Conservation (phyloP, 37 sponge, comb jelly and placozoan genomes). For the Cliona cf. orientalis region DNA sequence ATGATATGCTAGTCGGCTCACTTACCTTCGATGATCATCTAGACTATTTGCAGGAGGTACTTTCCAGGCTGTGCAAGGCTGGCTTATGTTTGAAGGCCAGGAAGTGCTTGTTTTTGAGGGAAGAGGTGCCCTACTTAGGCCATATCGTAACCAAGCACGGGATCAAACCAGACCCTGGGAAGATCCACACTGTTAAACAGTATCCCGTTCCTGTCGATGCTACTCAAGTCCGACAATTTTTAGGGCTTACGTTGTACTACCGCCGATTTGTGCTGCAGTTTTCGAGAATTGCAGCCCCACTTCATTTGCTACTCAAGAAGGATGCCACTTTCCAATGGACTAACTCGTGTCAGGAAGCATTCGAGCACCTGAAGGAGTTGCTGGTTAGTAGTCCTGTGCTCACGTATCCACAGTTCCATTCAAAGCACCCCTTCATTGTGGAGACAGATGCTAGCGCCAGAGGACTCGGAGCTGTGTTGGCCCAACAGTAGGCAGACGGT, state of each 20-base stretch:
- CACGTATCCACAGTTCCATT: too few species aligned
- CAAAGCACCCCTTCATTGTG: too few species aligned
- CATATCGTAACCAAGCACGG: slow-evolving; percentile 31
- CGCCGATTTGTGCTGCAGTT: slow-evolving; percentile 61
- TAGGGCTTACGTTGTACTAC: slow-evolving; percentile 66
- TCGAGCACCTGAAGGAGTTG: too few species aligned
- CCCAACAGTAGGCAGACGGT: too few species aligned
- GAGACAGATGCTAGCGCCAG: too few species aligned
- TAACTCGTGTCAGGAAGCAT: slow-evolving; percentile 19
- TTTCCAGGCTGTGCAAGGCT: slow-evolving; percentile 47
- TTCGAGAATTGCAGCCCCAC: slow-evolving; percentile 59
- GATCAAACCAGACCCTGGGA: slow-evolving; percentile 50
- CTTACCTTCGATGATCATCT: too few species aligned
- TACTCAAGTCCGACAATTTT: slow-evolving; percentile 33
- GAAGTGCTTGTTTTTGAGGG: too few species aligned
- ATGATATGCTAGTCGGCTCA: too few species aligned
- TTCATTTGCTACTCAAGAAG: slow-evolving; percentile 41
- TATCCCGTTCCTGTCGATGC: slow-evolving; percentile 51
- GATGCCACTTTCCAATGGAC: slow-evolving; percentile 33
- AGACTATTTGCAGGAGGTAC: slow-evolving; percentile 46
- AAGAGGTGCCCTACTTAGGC: slow-evolving; percentile 48
- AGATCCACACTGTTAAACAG: slow-evolving; percentile 25
- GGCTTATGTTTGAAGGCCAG: slow-evolving; percentile 54
- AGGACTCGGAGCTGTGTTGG: too few species aligned
- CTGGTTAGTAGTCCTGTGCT: too few species aligned